Evolutionary conservation across 2,113 vertebrate species (phyloP).

Genomic region (Tympanuchus pallidicinctus): DNA sequence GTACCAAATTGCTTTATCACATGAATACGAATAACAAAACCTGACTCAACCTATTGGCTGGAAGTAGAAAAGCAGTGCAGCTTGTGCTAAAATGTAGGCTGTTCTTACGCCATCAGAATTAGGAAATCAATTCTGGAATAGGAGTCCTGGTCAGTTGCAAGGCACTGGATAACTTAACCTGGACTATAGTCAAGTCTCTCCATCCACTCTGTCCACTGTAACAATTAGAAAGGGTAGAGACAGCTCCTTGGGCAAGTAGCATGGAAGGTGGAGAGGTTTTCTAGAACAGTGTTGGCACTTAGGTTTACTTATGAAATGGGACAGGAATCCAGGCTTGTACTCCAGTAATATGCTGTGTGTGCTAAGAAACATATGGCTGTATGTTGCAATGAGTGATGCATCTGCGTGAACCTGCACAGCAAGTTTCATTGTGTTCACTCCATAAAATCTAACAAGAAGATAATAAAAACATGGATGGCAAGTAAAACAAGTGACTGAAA

Average conservation of each 20-base stretch:
- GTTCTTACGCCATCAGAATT: neutral
- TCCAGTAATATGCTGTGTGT: neutral
- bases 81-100: neutral
- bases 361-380: neutral
- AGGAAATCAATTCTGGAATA: neutral
- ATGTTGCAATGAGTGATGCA: neutral
- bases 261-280: neutral
- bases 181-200: neutral
- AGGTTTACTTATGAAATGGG: neutral
- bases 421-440: neutral
- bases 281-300: neutral
- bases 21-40: conserved; percentile 17
- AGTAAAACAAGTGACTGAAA: conserved; percentile 1
- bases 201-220: neutral
- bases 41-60: neutral
- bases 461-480: neutral
- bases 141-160: neutral
- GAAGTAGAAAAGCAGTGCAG: neutral
- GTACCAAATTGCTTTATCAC: conserved; percentile 10
- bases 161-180: neutral
- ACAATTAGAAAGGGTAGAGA: neutral
- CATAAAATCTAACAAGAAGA: conserved; percentile 7
- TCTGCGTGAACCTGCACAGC: neutral
- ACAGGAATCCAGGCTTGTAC: neutral
- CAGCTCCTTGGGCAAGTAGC: neutral